Conservation (phyloP, 2,888 invertebrate genomes). For the Teleiodes luculella region DNA sequence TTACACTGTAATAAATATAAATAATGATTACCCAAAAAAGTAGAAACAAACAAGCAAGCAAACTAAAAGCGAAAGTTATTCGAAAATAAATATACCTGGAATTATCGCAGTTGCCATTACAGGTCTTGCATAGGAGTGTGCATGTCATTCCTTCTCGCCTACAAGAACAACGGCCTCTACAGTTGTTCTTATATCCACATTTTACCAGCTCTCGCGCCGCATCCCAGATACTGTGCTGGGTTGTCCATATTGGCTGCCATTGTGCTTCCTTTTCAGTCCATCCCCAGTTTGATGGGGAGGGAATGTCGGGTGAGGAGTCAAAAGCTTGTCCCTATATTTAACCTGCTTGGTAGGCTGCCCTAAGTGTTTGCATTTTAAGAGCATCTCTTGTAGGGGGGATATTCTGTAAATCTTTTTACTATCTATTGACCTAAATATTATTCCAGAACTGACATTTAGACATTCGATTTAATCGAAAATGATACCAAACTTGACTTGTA, state of each 20-base stretch:
- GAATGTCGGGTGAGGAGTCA: conserved; percentile 11
- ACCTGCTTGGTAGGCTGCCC: conserved; percentile 14
- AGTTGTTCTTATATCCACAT: conserved; percentile 13
- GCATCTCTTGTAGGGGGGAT: neutral
- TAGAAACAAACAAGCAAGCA: too few relatives aligned
- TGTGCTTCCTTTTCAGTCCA: conserved; percentile 14
- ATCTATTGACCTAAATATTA: too few relatives aligned
- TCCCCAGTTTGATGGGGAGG: conserved; percentile 18
- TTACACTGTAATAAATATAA: neutral
- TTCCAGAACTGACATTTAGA: too few relatives aligned
- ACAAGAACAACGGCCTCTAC: conserved; percentile 15
- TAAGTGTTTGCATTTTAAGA: neutral
- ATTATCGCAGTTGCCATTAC: conserved; percentile 2
- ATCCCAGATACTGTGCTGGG: conserved; percentile 11
- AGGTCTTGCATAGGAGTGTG: conserved; percentile 9
- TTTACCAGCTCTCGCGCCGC: conserved; percentile 14
- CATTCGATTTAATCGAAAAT: too few relatives aligned
- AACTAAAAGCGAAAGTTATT: neutral
- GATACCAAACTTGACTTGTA: too few relatives aligned
- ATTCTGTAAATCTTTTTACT: neutral
- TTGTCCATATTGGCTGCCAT: conserved; percentile 11
- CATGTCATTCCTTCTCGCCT: conserved; percentile 14
- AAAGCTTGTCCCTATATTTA: conserved; percentile 15
- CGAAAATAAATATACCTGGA: conserved; percentile 7
- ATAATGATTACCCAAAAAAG: neutral